Conservation (phyloP, 2,797 vertebrate genomes). For the Fundulus diaphanus region DNA sequence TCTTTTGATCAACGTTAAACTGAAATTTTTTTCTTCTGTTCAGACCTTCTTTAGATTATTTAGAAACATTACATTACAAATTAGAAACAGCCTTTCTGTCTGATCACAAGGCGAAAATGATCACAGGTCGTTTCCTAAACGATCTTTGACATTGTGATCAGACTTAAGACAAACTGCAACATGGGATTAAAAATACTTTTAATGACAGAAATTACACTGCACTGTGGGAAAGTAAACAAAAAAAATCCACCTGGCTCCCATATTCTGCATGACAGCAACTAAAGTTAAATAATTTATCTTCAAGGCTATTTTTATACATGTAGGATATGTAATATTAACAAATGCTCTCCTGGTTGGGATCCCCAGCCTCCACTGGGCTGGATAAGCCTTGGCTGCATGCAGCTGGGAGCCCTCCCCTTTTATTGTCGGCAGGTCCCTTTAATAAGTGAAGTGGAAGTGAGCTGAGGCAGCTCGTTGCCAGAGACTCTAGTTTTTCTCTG, state of each 20-base stretch:
- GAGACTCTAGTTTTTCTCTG: conserved; percentile 5
- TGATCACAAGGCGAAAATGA: too few species aligned
- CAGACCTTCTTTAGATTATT: too few species aligned
- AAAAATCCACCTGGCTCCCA: too few species aligned
- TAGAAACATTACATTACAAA: too few species aligned
- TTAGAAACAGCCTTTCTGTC: too few species aligned
- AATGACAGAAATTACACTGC: background rate
- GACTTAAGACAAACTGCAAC: background rate
- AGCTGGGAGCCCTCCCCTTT: conserved; percentile 34
- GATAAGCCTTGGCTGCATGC: conserved; percentile 24
- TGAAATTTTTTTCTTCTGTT: background rate
- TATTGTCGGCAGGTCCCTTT: conserved; percentile 48
- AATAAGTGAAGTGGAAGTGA: conserved; percentile 41
- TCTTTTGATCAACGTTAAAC: too few species aligned
- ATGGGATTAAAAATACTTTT: background rate
- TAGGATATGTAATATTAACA: conserved; percentile 61
- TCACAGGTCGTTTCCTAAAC: too few species aligned
- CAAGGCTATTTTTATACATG: conserved; percentile 50
- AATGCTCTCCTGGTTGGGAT: background rate
- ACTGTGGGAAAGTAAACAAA: too few species aligned
- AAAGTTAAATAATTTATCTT: conserved; percentile 42
- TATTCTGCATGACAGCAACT: background rate
- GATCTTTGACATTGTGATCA: too few species aligned
- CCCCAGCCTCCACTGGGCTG: background rate
- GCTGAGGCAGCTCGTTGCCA: conserved; percentile 18